Percentiles rank a stretch among this genome's conserved stretches.
phyloP scores from a whole-genome alignment of 2,888 invertebrate genomes.

The Drosophila monieri region DNA sequence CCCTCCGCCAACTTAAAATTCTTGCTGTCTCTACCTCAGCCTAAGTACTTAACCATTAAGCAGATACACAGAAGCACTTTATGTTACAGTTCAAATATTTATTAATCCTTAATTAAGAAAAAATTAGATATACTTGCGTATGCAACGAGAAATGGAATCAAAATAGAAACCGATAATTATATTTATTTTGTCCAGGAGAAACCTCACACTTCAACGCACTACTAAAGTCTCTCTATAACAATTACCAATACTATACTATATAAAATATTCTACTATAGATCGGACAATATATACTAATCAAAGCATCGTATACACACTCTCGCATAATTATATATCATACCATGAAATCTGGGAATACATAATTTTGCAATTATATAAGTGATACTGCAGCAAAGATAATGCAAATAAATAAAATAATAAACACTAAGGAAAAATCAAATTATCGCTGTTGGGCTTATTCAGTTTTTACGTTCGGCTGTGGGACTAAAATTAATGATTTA shows the following conservation, averaged over 20 bases:
- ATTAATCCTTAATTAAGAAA: conserved; percentile 59
- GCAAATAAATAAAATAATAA: conserved; percentile 46
- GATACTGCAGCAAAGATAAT: conserved; percentile 63
- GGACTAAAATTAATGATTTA: too few species aligned
- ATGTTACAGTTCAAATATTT: conserved; percentile 72
- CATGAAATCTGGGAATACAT: conserved; percentile 49
- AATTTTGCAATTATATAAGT: conserved; percentile 78
- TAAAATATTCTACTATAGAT: conserved; percentile 68
- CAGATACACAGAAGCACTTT: conserved; percentile 65
- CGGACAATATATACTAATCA: conserved; percentile 81
- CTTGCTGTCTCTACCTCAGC: conserved; percentile 73
- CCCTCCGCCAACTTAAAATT: conserved; percentile 49
- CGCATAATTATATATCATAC: conserved; percentile 23
- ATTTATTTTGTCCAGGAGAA: conserved; percentile 53
- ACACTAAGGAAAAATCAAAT: background rate
- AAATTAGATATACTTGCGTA: conserved; percentile 15
- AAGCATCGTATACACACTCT: conserved; percentile 54
- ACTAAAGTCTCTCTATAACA: conserved; percentile 53
- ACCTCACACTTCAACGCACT: conserved; percentile 46
- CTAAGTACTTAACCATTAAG: conserved; percentile 32
- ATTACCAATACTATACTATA: conserved; percentile 42
- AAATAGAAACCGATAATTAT: conserved; percentile 24
- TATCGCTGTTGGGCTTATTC: background rate
- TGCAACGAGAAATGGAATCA: conserved; percentile 9
- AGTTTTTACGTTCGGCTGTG: too few species aligned